Percentiles rank a stretch among this genome's conserved stretches.
phyloP scores from a whole-genome alignment of 2,797 vertebrate genomes.

The Mormyrops attenuatus region DNA sequence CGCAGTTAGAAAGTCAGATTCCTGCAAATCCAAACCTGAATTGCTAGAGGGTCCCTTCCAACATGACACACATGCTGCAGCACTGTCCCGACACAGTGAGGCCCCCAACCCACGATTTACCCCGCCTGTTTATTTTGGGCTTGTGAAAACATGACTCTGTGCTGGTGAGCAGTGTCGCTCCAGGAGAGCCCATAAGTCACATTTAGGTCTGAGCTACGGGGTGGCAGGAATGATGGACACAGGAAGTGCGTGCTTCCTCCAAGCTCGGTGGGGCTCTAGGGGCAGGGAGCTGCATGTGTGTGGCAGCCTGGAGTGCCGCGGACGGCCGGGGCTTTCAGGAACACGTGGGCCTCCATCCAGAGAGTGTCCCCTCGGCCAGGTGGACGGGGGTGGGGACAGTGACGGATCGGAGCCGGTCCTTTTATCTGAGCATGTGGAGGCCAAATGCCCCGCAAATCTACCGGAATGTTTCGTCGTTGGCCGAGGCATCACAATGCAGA shows the following conservation, averaged over 20 bases:
- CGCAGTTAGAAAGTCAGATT: neutral
- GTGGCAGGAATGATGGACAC: slow-evolving; percentile 51
- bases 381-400: slow-evolving; percentile 14
- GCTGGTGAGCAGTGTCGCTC: slow-evolving; percentile 19
- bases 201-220: slow-evolving; percentile 44
- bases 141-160: slow-evolving; percentile 45
- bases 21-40: neutral
- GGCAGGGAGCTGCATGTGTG: slow-evolving; percentile 47
- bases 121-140: slow-evolving; percentile 47
- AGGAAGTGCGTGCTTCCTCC: slow-evolving; percentile 59
- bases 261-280: slow-evolving; percentile 31
- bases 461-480: neutral
- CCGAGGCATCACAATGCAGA: neutral
- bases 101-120: slow-evolving; percentile 31
- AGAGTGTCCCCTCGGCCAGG: neutral
- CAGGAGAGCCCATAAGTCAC: slow-evolving; percentile 50
- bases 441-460: neutral
- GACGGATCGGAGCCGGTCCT: slow-evolving; percentile 30
- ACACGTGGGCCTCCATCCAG: neutral
- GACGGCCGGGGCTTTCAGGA: neutral
- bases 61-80: neutral
- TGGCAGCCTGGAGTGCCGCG: slow-evolving; percentile 27
- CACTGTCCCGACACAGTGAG: neutral
- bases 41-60: neutral
- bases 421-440: slow-evolving; percentile 7